Evolutionary conservation across 2,113 vertebrate genomes (phyloP).

Genomic region (Sorex araneus): DNA sequence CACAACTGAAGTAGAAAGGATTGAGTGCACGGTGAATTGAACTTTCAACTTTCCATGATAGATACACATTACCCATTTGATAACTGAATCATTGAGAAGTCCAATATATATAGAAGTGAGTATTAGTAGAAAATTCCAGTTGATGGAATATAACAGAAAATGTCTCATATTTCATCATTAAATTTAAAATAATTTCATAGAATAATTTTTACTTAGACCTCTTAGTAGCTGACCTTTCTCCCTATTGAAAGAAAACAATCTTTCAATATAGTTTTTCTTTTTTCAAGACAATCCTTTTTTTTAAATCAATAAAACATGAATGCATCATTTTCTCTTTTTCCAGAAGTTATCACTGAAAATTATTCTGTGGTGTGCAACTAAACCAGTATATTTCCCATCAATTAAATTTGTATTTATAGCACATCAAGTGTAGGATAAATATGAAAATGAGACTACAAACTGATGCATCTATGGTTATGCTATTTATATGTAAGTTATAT

Average conservation of each 20-base stretch:
- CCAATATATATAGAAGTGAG: no score
- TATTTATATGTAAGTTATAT: no score
- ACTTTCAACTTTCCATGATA: not conserved
- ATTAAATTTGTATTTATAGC: slow-evolving; percentile 29
- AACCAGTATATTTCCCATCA: not conserved
- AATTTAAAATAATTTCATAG: not conserved
- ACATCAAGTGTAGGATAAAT: not conserved
- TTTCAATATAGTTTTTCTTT: not conserved
- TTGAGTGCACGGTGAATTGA: not conserved
- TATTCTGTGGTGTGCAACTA: not conserved
- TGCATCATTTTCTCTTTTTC: not conserved
- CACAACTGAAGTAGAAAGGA: not conserved
- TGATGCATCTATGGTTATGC: no score
- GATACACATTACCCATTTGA: not conserved
- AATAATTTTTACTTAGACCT: slow-evolving; percentile 39
- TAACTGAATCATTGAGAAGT: no score
- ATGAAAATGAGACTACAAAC: not conserved
- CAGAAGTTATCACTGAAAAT: not conserved
- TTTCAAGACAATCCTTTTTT: not conserved
- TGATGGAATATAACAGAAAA: slow-evolving; percentile 25
- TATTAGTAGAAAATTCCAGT: not conserved
- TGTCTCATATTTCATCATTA: not conserved
- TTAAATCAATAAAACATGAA: not conserved
- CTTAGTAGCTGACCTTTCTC: not conserved
- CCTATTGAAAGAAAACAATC: not conserved